A percentile compares a stretch with the other conserved stretches of the same genome.
These are phyloP conservation scores for Pandemis corylana DNA, from an alignment of 2,888 invertebrate genomes.

Conservation along the genomic window DNA sequence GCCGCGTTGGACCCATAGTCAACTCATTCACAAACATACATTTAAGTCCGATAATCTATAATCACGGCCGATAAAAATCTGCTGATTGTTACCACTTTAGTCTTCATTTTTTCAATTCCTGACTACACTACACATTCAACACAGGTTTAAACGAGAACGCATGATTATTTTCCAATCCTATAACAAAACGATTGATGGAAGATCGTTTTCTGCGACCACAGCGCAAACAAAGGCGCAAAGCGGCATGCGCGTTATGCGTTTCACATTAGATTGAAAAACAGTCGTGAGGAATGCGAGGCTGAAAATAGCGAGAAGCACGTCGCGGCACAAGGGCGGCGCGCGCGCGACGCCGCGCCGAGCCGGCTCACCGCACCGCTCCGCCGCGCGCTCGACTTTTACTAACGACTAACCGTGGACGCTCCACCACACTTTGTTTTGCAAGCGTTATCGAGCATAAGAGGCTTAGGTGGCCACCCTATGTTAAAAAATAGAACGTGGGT, in stretches of 20 bases:
- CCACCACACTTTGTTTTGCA: conserved; percentile 44
- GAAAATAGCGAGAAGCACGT: conserved; percentile 83
- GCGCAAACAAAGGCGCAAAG: conserved; percentile 75
- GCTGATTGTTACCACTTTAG: conserved; percentile 61
- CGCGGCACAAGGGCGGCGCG: conserved; percentile 74
- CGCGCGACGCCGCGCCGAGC: conserved; percentile 51
- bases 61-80: conserved; percentile 54
- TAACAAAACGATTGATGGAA: conserved; percentile 49
- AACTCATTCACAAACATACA: conserved; percentile 53
- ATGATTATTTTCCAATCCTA: conserved; percentile 8
- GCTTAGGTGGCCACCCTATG: not conserved
- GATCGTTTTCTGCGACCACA: conserved; percentile 57
- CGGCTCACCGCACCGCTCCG: conserved; percentile 49
- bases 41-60: conserved; percentile 34
- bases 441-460: not conserved
- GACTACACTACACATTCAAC: conserved; percentile 18
- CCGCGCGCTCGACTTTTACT: conserved; percentile 71
- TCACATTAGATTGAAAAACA: conserved; percentile 84
- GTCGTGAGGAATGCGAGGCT: conserved; percentile 81
- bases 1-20: conserved; percentile 76
- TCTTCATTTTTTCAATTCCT: conserved; percentile 53
- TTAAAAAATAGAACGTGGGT: not conserved
- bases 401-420: conserved; percentile 71
- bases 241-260: conserved; percentile 80
- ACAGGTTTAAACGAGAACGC: not conserved